A percentile compares a stretch with the other conserved stretches of the same genome.
Evolutionary conservation across 2,888 invertebrate genomes (phyloP).

Genomic region (Thereva unica): DNA sequence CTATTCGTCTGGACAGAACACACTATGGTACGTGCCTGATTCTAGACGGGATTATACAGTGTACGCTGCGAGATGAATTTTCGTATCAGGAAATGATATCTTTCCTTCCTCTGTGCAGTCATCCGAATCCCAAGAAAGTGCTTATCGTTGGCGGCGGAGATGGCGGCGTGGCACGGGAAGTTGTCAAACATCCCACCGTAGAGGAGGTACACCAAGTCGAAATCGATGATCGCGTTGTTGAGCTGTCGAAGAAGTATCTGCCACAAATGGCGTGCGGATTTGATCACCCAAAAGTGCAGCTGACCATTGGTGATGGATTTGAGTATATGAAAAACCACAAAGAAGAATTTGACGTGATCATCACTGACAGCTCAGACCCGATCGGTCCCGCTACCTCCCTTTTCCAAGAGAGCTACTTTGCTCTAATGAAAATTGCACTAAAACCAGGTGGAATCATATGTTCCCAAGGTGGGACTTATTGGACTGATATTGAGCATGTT

Average conservation of each 20-base stretch:
- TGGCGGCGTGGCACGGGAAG: slow-evolving; percentile 95
- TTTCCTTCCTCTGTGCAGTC: slow-evolving; percentile 88
- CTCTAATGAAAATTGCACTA: slow-evolving; percentile 81
- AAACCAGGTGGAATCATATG: slow-evolving; percentile 88
- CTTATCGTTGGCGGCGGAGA: slow-evolving; percentile 98
- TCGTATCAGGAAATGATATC: slow-evolving; percentile 99
- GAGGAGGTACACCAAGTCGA: slow-evolving; percentile 89
- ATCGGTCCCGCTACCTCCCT: slow-evolving; percentile 76
- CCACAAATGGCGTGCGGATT: slow-evolving; percentile 92
- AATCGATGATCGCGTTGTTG: slow-evolving; percentile 91
- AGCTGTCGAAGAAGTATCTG: slow-evolving; percentile 84
- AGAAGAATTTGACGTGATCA: slow-evolving; percentile 92
- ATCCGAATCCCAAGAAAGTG: slow-evolving; percentile 87
- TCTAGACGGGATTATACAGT: slow-evolving; percentile 95
- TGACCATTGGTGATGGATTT: slow-evolving; percentile 92
- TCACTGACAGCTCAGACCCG: slow-evolving; percentile 98
- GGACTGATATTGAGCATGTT: slow-evolving; percentile 82
- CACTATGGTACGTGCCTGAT: slow-evolving; percentile 85
- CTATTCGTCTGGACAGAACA: slow-evolving; percentile 58
- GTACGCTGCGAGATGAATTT: slow-evolving; percentile 94
- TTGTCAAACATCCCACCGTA: slow-evolving; percentile 88
- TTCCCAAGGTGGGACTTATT: slow-evolving; percentile 83
- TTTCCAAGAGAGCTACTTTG: slow-evolving; percentile 76
- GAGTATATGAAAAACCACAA: slow-evolving; percentile 87
- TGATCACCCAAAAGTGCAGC: slow-evolving; percentile 75